phyloP scores from a whole-genome alignment of 2,797 vertebrate species.

The Lycodopsis pacificus region DNA sequence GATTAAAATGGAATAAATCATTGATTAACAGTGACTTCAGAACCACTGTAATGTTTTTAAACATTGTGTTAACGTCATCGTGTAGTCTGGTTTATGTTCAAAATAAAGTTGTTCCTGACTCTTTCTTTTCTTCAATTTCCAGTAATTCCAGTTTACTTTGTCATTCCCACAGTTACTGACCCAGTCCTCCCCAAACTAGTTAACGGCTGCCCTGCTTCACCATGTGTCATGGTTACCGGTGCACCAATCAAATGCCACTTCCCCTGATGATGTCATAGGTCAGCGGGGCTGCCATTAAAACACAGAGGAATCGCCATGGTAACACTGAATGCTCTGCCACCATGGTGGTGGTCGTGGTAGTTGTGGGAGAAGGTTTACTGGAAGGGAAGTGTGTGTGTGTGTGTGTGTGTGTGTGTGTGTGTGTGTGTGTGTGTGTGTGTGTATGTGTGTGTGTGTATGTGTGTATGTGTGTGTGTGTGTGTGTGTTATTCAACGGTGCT shows the following conservation, averaged over 20 bases:
- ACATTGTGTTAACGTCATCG: background rate
- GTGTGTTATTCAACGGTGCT: constrained; percentile 52
- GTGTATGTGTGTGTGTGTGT: constrained; percentile 19
- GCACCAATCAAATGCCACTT: constrained; percentile 58
- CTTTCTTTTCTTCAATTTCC: constrained; percentile 10
- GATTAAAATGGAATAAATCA: constrained; percentile 22
- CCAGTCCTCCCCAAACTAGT: constrained; percentile 29
- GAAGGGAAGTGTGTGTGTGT: constrained; percentile 59
- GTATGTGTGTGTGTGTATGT: constrained; percentile 27
- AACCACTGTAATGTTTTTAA: background rate
- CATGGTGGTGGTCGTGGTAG: constrained; percentile 52
- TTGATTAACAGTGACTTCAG: constrained; percentile 6
- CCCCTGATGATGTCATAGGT: constrained; percentile 70
- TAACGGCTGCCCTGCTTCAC: constrained; percentile 42
- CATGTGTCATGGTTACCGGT: constrained; percentile 60
- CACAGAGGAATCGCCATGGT: constrained; percentile 54
- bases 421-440: constrained; percentile 19
- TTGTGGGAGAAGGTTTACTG: constrained; percentile 73
- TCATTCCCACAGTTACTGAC: constrained; percentile 55
- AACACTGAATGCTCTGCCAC: constrained; percentile 67
- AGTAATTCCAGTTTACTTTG: constrained; percentile 29
- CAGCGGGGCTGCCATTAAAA: constrained; percentile 64
- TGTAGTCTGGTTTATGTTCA: background rate
- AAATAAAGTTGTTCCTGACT: background rate
- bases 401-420: constrained; percentile 18